Evolutionary conservation across 2,888 invertebrate genomes (phyloP), one percentile per base, ranked within the genome.

Genomic region (Ethmia dodecea): DNA sequence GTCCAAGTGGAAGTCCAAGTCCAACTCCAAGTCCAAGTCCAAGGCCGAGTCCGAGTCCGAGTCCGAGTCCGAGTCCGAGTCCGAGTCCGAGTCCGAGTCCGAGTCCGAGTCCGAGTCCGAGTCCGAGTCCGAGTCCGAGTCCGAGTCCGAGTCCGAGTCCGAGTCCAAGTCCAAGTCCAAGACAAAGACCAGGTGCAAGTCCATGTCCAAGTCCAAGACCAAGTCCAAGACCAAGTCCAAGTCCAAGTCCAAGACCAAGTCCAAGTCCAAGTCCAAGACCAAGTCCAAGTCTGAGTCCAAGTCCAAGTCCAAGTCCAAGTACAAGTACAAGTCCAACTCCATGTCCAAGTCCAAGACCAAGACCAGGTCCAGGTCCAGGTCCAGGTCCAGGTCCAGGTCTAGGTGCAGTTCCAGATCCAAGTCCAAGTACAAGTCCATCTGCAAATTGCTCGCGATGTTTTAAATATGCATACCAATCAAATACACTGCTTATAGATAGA

Each of bases 291-390:
- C 25, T n/a, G n/a, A 25, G n/a, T 25, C 25, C 25, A 25, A 25
- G n/a, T 25, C 25, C 25, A 25, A 25, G n/a, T 25, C 25, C 25
- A 25, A 25, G n/a, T 25, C 25, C 25, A 25, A 25, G n/a, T 28
- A 8, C 28, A 28, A 28, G 13, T 28, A 8, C 28, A 28, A 28
- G 13, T 28, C 28, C 28, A 28, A 28, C 4, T 28, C 28, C 28
- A 28, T 11, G 13, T 28, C 28, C 28, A 28, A 28, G 13, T 28
- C 28, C 28, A 28, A 28, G 13, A 11, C 28, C 28, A 28, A 28
- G 13, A 11, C 28, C 28, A 28, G 12, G n/a, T 25, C 25, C 25
- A 25, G n/a, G n/a, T 25, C 25, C 25, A 25, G n/a, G n/a, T 25
- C 25, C 25, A 25, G n/a, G n/a, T 25, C 25, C 25, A 25, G n/a